phyloP scores from a whole-genome alignment of 92 coral and sea anemone genomes.

The Zoanthus gigantus region DNA sequence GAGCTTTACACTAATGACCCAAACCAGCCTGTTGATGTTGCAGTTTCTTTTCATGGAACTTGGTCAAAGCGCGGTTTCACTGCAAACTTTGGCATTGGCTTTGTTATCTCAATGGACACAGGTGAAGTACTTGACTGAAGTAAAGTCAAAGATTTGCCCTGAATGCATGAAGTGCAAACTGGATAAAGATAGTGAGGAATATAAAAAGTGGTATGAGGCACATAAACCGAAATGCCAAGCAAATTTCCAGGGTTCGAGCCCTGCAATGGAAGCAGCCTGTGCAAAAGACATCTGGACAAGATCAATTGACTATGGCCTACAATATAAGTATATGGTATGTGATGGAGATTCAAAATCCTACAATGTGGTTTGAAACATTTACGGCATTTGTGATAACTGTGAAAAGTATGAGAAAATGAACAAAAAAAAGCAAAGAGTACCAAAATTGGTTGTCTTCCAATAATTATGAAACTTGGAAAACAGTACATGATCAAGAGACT shows the following conservation, averaged over 20 bases:
- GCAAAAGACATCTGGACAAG: constrained; percentile 24
- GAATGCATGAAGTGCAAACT: background rate
- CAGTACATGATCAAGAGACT: no score
- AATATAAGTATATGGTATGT: constrained; percentile 48
- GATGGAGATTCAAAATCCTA: constrained; percentile 17
- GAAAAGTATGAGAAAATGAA: constrained; percentile 21
- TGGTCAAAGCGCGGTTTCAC: constrained; percentile 27
- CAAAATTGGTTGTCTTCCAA: no score
- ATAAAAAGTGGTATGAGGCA: background rate
- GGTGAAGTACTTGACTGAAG: background rate
- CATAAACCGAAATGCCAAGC: background rate
- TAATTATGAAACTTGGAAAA: no score
- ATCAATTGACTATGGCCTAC: background rate
- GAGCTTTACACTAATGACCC: background rate
- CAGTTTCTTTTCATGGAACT: background rate
- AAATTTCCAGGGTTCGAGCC: constrained; percentile 11
- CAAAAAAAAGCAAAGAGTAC: no score
- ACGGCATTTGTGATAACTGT: constrained; percentile 42
- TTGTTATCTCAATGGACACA: background rate
- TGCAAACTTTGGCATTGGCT: background rate
- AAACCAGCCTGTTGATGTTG: background rate
- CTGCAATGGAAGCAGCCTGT: background rate
- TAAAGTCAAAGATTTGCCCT: no score
- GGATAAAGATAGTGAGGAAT: background rate
- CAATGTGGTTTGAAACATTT: constrained; percentile 31